Conservation (phyloP, 2,797 vertebrate species). For the Hemitrygon akajei region DNA sequence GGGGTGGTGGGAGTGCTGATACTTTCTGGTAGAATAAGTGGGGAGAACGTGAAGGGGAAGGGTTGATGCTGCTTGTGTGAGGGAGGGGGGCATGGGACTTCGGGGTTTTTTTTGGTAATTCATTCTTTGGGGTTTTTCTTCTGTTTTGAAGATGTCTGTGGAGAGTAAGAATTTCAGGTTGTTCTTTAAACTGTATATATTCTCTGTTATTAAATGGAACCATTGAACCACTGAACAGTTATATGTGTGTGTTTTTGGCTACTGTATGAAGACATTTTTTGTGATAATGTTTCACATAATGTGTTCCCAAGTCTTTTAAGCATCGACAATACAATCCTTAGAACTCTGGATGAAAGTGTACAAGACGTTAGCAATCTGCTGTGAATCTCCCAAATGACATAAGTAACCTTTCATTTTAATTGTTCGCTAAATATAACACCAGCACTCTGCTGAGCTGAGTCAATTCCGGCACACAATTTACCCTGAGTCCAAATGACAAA, state of each 20-base stretch:
- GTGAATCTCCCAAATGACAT: neutral
- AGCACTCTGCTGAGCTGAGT: neutral
- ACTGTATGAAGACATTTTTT: neutral
- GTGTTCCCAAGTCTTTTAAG: neutral
- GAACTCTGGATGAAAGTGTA: neutral
- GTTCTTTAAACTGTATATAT: too few species aligned
- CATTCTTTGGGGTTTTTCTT: too few species aligned
- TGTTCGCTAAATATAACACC: neutral
- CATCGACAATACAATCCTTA: neutral
- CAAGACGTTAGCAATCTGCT: constrained; percentile 21
- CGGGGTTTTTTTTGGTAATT: too few species aligned
- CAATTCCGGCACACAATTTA: neutral
- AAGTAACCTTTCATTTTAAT: neutral
- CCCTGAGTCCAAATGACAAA: neutral
- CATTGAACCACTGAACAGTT: neutral
- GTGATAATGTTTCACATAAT: neutral
- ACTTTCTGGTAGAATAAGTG: too few species aligned
- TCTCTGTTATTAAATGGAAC: too few species aligned
- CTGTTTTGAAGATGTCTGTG: too few species aligned
- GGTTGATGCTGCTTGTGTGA: too few species aligned
- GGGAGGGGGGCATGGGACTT: too few species aligned
- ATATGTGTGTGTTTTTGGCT: neutral
- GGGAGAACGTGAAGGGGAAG: too few species aligned
- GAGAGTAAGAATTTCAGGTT: too few species aligned
- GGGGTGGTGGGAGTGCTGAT: too few species aligned